A percentile compares a stretch with the other conserved stretches of the same genome.
Evolutionary conservation across 2,797 vertebrate genomes (phyloP).

Genomic region (Chrysocyon brachyurus): DNA sequence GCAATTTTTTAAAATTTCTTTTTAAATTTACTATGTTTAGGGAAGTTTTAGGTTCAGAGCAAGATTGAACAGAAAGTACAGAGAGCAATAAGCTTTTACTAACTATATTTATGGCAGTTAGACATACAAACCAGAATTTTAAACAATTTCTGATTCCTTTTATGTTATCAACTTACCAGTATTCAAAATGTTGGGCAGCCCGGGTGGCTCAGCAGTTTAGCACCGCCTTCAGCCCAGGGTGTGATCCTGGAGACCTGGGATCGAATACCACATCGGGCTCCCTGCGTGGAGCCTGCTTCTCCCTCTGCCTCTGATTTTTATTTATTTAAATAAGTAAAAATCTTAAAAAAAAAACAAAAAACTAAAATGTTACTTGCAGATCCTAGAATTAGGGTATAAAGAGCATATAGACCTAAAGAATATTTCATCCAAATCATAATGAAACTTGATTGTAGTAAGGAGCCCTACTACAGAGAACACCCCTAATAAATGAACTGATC

Average conservation of each 20-base stretch:
- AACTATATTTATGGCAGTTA: not conserved
- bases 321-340: too few relatives aligned
- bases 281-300: too few relatives aligned
- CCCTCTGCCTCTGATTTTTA: too few relatives aligned
- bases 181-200: slow-evolving; percentile 13
- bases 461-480: not conserved
- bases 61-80: slow-evolving; percentile 25
- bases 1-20: not conserved
- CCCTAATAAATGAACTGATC: not conserved
- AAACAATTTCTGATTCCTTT: not conserved
- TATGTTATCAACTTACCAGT: not conserved
- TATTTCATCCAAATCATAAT: not conserved
- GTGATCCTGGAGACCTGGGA: too few relatives aligned
- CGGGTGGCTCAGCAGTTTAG: too few relatives aligned
- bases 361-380: slow-evolving; percentile 33
- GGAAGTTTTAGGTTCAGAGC: slow-evolving; percentile 32
- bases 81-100: slow-evolving; percentile 44
- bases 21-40: slow-evolving; percentile 8
- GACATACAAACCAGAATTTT: not conserved
- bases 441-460: not conserved
- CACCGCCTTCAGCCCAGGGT: too few relatives aligned
- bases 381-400: not conserved
- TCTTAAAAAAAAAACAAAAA: too few relatives aligned
- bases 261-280: too few relatives aligned
- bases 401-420: not conserved